Percentiles rank a stretch among this genome's conserved stretches.
These are phyloP conservation scores for Pocillopora meandrina DNA, from an alignment of 92 coral and sea anemone species.

Conservation along the genomic window DNA sequence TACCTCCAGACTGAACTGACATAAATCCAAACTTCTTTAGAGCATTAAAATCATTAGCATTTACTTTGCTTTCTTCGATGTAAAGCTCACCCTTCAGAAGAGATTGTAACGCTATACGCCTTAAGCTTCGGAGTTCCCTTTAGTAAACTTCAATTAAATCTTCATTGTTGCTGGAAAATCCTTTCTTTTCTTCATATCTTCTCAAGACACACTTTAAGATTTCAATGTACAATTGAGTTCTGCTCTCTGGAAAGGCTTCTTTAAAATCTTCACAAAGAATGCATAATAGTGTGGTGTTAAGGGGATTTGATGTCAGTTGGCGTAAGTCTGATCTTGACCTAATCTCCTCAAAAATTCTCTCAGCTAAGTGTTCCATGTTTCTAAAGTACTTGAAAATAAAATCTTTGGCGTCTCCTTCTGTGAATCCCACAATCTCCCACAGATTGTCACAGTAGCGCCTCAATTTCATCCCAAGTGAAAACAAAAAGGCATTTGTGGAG, in stretches of 20 bases:
- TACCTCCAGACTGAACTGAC: not conserved
- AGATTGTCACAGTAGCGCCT: no score
- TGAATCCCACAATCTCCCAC: no score
- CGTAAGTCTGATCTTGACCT: not conserved
- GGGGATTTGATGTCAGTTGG: constrained; percentile 31
- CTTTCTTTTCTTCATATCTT: constrained; percentile 19
- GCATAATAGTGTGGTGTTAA: constrained; percentile 45
- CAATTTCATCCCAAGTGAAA: no score
- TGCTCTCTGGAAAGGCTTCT: constrained; percentile 30
- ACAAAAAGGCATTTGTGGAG: no score
- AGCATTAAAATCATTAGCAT: not conserved
- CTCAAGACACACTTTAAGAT: constrained; percentile 36
- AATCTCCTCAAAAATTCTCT: no score
- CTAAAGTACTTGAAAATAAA: no score
- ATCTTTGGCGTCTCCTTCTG: no score
- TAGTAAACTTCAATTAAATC: constrained; percentile 11
- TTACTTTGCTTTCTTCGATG: constrained; percentile 16
- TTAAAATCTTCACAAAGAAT: constrained; percentile 26
- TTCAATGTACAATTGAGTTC: constrained; percentile 24
- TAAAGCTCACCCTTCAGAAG: constrained; percentile 2
- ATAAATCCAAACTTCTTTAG: constrained; percentile 8
- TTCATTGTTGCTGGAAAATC: not conserved
- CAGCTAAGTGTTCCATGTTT: no score
- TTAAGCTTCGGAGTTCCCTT: not conserved
- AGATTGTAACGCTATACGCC: constrained; percentile 37